phyloP scores from a whole-genome alignment of 2,797 vertebrate genomes.

The Galagoides demidoff region DNA sequence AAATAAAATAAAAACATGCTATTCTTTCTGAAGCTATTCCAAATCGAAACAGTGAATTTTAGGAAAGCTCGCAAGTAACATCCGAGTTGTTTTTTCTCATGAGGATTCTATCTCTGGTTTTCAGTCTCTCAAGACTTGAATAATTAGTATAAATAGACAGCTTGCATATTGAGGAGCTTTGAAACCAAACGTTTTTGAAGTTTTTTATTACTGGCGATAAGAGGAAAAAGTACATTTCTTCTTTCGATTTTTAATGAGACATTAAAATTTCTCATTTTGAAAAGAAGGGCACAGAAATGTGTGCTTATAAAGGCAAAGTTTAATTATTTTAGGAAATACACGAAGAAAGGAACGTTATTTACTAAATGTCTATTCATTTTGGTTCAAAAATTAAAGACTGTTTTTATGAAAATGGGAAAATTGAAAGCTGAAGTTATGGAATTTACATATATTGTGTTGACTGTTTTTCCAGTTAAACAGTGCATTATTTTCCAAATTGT shows the following conservation, averaged over 20 bases:
- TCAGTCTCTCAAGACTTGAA: constrained; percentile 69
- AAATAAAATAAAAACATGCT: constrained; percentile 9
- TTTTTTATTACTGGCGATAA: constrained; percentile 74
- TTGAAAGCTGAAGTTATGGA: not conserved
- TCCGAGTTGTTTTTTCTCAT: constrained; percentile 38
- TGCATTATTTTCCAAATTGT: not conserved
- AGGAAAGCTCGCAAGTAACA: not conserved
- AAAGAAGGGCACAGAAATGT: not conserved
- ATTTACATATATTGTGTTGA: not conserved
- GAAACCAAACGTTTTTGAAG: constrained; percentile 70
- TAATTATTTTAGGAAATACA: constrained; percentile 4
- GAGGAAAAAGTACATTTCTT: constrained; percentile 49
- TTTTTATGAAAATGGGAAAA: constrained; percentile 15
- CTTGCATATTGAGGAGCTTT: constrained; percentile 64
- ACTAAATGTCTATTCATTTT: not conserved
- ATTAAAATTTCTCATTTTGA: constrained; percentile 35
- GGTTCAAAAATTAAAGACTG: not conserved
- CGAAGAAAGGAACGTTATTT: not conserved
- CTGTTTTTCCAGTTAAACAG: not conserved
- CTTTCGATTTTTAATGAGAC: constrained; percentile 63
- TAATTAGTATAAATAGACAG: constrained; percentile 78
- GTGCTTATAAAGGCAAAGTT: not conserved
- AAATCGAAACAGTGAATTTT: constrained; percentile 19
- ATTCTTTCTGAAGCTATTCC: constrained; percentile 22
- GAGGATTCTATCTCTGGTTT: constrained; percentile 76